A percentile compares a stretch with the other conserved stretches of the same genome.
Conservation (phyloP, 1,140 invertebrate genomes). For the Centruroides sculpturatus region DNA sequence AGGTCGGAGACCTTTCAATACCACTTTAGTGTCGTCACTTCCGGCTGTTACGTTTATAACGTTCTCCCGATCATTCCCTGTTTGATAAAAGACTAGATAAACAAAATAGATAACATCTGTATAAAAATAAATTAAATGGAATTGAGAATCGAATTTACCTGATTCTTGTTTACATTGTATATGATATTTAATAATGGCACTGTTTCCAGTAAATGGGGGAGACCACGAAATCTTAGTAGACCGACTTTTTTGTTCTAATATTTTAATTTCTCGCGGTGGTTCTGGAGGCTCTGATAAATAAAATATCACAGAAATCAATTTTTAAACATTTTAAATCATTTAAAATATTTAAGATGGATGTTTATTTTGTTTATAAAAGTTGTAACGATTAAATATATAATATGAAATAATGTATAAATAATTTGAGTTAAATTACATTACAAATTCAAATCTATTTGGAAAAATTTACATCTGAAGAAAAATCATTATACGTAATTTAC, state of each 20-base stretch:
- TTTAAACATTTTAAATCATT: no score
- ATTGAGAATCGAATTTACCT: constrained; percentile 1
- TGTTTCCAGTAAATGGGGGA: constrained; percentile 54
- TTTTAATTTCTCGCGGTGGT: constrained; percentile 29
- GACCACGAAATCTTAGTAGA: constrained; percentile 28
- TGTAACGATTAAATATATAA: no score
- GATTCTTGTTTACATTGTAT: constrained; percentile 53
- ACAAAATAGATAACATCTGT: neutral
- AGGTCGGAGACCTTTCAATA: constrained; percentile 44
- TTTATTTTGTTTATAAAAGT: no score
- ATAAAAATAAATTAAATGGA: no score
- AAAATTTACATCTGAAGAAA: no score
- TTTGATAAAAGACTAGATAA: neutral
- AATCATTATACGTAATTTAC: no score
- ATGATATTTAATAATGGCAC: constrained; percentile 52
- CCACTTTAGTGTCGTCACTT: constrained; percentile 7
- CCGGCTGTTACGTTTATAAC: constrained; percentile 8
- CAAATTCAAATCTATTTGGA: no score
- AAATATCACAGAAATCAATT: no score
- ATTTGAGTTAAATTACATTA: no score
- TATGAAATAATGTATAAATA: no score
- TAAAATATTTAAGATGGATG: no score
- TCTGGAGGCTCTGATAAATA: constrained; percentile 31
- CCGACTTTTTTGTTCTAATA: constrained; percentile 30
- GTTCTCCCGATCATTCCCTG: no score